Base-by-base conservation (phyloP, 2,888 invertebrate species). In the Spisula solida region DNA sequence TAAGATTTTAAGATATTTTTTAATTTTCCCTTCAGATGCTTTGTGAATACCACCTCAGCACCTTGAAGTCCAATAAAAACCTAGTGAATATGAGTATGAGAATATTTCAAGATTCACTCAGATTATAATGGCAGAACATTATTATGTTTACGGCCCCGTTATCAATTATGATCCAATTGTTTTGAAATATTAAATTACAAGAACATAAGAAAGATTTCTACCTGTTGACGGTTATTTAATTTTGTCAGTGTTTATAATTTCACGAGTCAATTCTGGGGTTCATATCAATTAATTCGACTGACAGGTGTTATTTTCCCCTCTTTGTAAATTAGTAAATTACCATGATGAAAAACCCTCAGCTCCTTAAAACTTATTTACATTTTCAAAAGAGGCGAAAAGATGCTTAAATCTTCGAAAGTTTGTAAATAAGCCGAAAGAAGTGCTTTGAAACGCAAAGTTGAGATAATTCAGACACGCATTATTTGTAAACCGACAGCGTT, bases 391-490 rank as follows among this genome's bases (percentile, higher is more conserved):
- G 18, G 34, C 12, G 75, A 75, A 75, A 75, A 75, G 75, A 75
- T 75, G 31, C 75, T 16, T 75, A 75, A 75, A 75, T 75, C 75
- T 25, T 25, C 14, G 34, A 18, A 75, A 75, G 34, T 75, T 75
- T 34, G 75, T 75, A 75, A 75, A 75, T 75, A 31, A 75, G 34
- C 75, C 4, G 2, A 75, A 75, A 31, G 75, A 34, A 75, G 18
- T 34, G 34, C 75, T 75, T 75, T 75, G 75, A 75, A 75, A 75
- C 75, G 5, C 5, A 31, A 75, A 75, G 75, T 75, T 75, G 75
- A 75, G 31, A 75, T 75, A 34, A 31, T 31, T 75, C 75, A 75
- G 75, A 75, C 75, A 34, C 16, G 1, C 31, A 31, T 18, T 75
- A 34, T 75, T 75, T 75, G 75, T 75, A 75, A 75, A 75, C 75